Percentiles rank a stretch among this genome's conserved stretches.
phyloP scores from a whole-genome alignment of 2,888 invertebrate species.

The Drosophila mimetica region DNA sequence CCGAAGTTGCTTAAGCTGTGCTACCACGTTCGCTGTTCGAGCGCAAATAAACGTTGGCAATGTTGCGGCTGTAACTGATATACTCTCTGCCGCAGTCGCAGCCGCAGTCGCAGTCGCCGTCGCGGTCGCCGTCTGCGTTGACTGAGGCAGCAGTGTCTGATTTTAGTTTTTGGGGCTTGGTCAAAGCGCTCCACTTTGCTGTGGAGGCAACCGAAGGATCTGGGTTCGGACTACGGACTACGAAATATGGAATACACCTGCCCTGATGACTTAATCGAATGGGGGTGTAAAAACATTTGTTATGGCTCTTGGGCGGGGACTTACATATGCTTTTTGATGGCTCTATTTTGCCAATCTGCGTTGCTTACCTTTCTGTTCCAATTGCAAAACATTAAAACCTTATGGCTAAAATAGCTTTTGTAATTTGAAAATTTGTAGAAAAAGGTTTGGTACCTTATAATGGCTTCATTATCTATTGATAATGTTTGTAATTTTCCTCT shows the following conservation, averaged over 20 bases:
- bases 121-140: background rate
- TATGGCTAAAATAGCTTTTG: background rate
- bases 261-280: slow-evolving; percentile 33
- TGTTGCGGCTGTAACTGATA: slow-evolving; percentile 79
- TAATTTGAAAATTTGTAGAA: no score
- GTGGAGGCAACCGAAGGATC: slow-evolving; percentile 14
- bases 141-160: slow-evolving; percentile 2
- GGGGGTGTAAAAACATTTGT: slow-evolving; percentile 32
- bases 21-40: slow-evolving; percentile 83
- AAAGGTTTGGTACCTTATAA: no score
- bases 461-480: no score
- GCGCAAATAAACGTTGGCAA: slow-evolving; percentile 82
- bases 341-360: slow-evolving; percentile 23
- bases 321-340: slow-evolving; percentile 21
- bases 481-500: no score
- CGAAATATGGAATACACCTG: slow-evolving; percentile 21
- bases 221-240: slow-evolving; percentile 17
- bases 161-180: slow-evolving; percentile 32
- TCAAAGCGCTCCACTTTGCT: background rate
- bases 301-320: slow-evolving; percentile 12
- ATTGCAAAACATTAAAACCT: slow-evolving; percentile 6
- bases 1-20: slow-evolving; percentile 44
- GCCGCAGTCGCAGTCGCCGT: slow-evolving; percentile 21
- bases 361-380: slow-evolving; percentile 4
- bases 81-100: slow-evolving; percentile 63